Evolutionary conservation across 2,113 vertebrate genomes (phyloP).

Genomic region (Accipiter virgatus): DNA sequence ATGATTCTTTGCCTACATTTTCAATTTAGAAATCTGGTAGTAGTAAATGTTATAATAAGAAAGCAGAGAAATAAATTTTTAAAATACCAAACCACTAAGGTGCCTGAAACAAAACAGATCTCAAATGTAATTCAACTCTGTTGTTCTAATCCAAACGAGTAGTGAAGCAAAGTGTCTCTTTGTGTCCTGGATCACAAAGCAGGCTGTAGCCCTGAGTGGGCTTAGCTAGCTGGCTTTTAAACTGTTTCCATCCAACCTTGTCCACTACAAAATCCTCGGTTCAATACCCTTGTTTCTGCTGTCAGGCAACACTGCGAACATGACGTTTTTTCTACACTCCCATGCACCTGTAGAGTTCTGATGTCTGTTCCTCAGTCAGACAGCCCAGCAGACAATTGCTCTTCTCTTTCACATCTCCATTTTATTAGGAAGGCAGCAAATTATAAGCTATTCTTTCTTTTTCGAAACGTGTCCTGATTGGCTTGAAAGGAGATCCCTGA

Average conservation of each 20-base stretch:
- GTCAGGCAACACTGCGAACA: background rate
- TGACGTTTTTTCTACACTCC: background rate
- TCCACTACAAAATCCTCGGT: background rate
- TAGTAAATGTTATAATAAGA: background rate
- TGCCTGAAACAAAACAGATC: background rate
- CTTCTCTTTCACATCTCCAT: background rate
- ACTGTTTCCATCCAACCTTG: background rate
- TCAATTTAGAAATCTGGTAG: background rate
- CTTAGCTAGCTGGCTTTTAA: slow-evolving; percentile 1
- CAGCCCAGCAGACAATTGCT: background rate
- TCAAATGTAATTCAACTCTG: background rate
- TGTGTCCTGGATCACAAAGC: background rate
- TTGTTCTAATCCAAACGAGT: background rate
- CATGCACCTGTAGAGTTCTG: background rate
- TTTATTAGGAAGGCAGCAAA: background rate
- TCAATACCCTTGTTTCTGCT: slow-evolving; percentile 5
- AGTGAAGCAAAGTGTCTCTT: background rate
- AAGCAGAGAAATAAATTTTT: background rate
- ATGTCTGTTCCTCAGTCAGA: background rate
- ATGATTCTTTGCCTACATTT: background rate
- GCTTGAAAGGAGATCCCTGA: background rate
- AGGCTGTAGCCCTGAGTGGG: background rate
- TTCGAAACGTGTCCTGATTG: background rate
- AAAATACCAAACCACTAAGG: background rate
- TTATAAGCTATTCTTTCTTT: background rate